These are phyloP conservation scores for Apodemus sylvaticus DNA, from an alignment of 2,113 vertebrate species.

Conservation along the genomic window DNA sequence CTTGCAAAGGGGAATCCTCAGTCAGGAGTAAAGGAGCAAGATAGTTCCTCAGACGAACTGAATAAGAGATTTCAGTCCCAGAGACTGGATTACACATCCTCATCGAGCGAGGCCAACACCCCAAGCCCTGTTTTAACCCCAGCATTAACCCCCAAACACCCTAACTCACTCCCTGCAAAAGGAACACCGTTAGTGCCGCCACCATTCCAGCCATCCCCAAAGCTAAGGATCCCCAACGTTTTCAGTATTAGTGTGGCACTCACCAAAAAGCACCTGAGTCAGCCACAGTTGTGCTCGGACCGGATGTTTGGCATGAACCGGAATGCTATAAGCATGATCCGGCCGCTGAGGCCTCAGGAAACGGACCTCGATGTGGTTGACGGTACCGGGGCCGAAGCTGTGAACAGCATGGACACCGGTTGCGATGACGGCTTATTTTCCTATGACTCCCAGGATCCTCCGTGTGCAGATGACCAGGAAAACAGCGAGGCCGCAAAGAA, in stretches of 20 bases:
- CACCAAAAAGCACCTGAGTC: conserved; percentile 95
- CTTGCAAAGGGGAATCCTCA: conserved; percentile 80
- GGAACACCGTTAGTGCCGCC: conserved; percentile 63
- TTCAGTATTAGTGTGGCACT: conserved; percentile 86
- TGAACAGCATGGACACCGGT: conserved; percentile 86
- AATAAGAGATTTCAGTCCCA: conserved; percentile 94
- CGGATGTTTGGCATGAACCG: conserved; percentile 90
- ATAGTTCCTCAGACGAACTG: conserved; percentile 93
- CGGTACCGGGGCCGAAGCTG: conserved; percentile 81
- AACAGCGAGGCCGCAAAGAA: conserved; percentile 78
- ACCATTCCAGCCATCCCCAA: conserved; percentile 87
- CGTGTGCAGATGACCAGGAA: conserved; percentile 74
- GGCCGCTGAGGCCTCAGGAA: conserved; percentile 91
- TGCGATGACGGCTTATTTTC: conserved; percentile 83
- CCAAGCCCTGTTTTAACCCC: conserved; percentile 87
- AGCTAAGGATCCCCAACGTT: conserved; percentile 88
- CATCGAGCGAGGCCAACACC: conserved; percentile 89
- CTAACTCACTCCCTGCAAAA: conserved; percentile 67
- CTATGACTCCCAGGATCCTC: conserved; percentile 77
- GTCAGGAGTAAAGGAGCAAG: conserved; percentile 82
- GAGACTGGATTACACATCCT: conserved; percentile 92
- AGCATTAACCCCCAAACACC: conserved; percentile 81
- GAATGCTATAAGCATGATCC: conserved; percentile 98
- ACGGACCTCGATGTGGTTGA: conserved; percentile 91
- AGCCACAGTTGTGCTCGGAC: conserved; percentile 92